These are phyloP conservation scores for Petroica traversi DNA, from an alignment of 2,113 vertebrate species.

Conservation along the genomic window DNA sequence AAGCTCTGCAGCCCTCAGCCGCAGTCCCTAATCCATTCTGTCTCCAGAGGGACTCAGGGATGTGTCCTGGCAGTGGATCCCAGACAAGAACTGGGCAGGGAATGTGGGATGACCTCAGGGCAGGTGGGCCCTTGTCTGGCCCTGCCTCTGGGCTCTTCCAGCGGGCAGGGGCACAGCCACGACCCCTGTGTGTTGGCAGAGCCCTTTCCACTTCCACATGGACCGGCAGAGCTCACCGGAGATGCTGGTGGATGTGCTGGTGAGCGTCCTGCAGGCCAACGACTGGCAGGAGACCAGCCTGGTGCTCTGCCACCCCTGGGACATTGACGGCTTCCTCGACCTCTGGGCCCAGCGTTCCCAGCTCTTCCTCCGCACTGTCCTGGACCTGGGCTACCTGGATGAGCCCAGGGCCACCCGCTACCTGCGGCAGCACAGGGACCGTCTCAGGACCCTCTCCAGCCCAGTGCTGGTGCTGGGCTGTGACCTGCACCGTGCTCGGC, in stretches of 20 bases:
- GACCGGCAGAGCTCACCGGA: conserved; percentile 78
- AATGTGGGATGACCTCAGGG: neutral
- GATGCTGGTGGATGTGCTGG: conserved; percentile 77
- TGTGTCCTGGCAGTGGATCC: accelerated
- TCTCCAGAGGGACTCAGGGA: neutral
- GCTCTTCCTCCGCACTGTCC: conserved; percentile 69
- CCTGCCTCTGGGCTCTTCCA: neutral
- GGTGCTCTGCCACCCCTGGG: conserved; percentile 82
- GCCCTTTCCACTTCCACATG: conserved; percentile 88
- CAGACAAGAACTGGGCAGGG: neutral
- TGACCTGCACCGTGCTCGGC: conserved; percentile 68
- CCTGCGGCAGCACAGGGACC: conserved; percentile 67
- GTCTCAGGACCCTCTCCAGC: conserved; percentile 50
- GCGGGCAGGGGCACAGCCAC: neutral
- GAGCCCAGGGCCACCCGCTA: conserved; percentile 51
- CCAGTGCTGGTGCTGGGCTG: conserved; percentile 85
- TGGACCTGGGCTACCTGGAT: conserved; percentile 78
- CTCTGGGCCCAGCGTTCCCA: conserved; percentile 56
- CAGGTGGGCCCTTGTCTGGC: accelerated
- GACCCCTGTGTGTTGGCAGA: conserved; percentile 65
- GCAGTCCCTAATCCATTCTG: accelerated
- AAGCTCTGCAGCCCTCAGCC: neutral
- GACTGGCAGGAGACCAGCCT: conserved; percentile 80
- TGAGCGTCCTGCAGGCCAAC: conserved; percentile 73
- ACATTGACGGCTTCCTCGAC: conserved; percentile 60